Evolutionary conservation across 2,888 invertebrate genomes (phyloP).

Genomic region (Rhaphigaster nebulosa): DNA sequence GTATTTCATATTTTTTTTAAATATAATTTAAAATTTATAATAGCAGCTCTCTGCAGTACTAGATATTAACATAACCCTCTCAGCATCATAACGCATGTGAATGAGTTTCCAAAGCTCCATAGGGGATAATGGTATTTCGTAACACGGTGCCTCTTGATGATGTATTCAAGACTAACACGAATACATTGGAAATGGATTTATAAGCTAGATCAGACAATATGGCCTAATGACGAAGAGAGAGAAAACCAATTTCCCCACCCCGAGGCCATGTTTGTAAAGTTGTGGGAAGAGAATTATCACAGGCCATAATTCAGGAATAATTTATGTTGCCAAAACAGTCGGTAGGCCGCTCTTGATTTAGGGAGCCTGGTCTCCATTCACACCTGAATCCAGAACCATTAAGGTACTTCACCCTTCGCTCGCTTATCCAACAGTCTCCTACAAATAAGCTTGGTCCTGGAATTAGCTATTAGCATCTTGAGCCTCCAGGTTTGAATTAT

Average conservation of each 20-base stretch:
- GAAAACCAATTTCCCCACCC: constrained; percentile 25
- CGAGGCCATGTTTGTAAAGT: constrained; percentile 21
- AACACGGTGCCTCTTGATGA: background rate
- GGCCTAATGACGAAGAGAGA: constrained; percentile 26
- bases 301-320: constrained; percentile 8
- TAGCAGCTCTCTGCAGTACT: background rate
- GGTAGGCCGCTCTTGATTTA: constrained; percentile 24
- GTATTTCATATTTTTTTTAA: too few relatives aligned
- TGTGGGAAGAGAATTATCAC: constrained; percentile 37
- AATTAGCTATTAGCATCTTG: constrained; percentile 6
- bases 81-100: background rate
- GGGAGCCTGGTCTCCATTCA: background rate
- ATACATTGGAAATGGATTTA: constrained; percentile 35
- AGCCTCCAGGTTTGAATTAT: background rate
- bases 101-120: background rate
- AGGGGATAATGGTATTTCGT: background rate
- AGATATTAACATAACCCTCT: background rate
- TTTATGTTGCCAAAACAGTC: constrained; percentile 34
- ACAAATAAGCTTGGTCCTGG: background rate
- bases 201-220: constrained; percentile 36
- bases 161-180: constrained; percentile 19
- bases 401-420: background rate
- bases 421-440: background rate
- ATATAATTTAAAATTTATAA: background rate
- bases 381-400: background rate